Evolutionary conservation across 2,888 invertebrate species (phyloP), one percentile per base, ranked within the genome.

Genomic region (Tribolium freemani): DNA sequence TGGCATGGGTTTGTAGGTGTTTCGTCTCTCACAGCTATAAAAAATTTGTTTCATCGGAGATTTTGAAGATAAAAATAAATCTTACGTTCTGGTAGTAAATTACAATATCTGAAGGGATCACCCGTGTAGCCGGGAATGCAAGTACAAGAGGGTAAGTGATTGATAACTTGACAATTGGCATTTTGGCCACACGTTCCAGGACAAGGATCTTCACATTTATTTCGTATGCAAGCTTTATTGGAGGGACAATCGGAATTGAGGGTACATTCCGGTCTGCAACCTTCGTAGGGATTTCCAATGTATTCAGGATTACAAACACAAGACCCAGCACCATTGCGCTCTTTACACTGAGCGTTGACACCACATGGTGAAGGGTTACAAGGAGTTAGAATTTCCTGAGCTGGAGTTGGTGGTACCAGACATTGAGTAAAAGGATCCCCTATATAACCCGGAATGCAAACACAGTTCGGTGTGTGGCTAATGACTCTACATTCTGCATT

Each of bases 381-480:
- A 0, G 91, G 91, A 77, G 90, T 81, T 0, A 85, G 81, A 50
- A 86, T 86, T 46, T 72, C 73, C 76, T 69, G 60, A 72, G 92
- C 83, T 91, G 77, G 48, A 57, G 48, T n/a, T 89, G 82, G 93
- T 20, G 72, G 63, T 31, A 71, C 16, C 0, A 31, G 10, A 54
- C 73, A 73, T 61, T 61, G 53, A 54, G 87, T 88, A 83, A 92
- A 93, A 5, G 94, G 93, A 87, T 94, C 91, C 21, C 94, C 94
- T 73, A 90, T 89, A 82, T 91, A 91, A 72, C 92, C 91, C 44
- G 88, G 88, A 1, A 88, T 87, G 81, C 94, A 94, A 63, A 88
- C 89, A 83, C 94, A 94, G 72, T 90, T 90, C n/a, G 94, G 93
- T 73, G 91, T 88, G 84, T 95, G 94, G 82, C 93, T 93, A 31